Evolutionary conservation across 1,140 invertebrate genomes (phyloP), one percentile per base, ranked within the genome.

Genomic region (Heliconius hewitsoni): DNA sequence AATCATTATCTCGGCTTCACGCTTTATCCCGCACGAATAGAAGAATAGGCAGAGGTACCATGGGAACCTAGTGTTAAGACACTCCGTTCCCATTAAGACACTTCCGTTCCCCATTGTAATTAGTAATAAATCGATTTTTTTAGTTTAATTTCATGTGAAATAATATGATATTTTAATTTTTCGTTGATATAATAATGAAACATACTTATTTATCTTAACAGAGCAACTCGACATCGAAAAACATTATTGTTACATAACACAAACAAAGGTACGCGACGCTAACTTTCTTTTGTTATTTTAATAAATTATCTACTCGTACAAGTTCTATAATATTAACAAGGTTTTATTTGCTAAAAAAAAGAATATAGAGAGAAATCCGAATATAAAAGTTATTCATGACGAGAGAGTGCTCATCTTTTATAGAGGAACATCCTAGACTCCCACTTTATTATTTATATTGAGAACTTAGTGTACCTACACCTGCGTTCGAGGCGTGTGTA

Each of bases 191-290:
- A 16, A 60, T 60, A 27, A 16, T 55, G 19, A 34, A 72, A 72
- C 71, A 72, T 19, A 72, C 11, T 72, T 19, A 72, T 72, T 72
- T 66, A 30, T 77, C 71, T 57, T 74, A 87, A 87, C 57, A 85
- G 82, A 71, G 82, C 86, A n/a, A 78, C 84, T 9, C 83, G 85
- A 57, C 52, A 84, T n/a, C 82, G 85, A 52, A 82, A 83, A 73
- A 83, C 82, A 55, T 76, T 87, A 79, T 73, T 85, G 66, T 82
- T 84, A 66, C 80, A 82, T 66, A 77, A 76, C 46, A 74, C 77
- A 27, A 82, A 83, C 79, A 75, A 74, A 76, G 86, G 89, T 89
- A 81, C 52, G 80, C 73, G 46, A 71, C 9, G 74, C 13, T 37
- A 39, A 52, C 37, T 75, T 52, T n/a, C 55, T 46, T 42, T 66